These are phyloP conservation scores for Hyppa rectilinea DNA, from an alignment of 2,888 invertebrate species.

Conservation along the genomic window DNA sequence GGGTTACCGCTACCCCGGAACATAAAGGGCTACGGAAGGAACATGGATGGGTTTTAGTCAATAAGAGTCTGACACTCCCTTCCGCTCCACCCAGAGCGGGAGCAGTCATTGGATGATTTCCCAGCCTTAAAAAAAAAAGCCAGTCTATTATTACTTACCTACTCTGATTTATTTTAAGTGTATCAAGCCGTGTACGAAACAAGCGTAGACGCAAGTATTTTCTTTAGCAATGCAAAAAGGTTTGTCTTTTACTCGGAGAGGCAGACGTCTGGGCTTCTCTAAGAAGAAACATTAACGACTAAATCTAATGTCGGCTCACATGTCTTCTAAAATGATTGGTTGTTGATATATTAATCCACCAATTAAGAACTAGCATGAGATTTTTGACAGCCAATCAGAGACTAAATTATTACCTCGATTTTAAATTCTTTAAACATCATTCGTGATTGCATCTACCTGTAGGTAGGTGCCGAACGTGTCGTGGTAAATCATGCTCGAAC, in stretches of 20 bases:
- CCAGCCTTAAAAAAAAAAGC: too few species aligned
- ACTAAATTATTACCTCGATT: background rate
- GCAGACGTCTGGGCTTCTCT: background rate
- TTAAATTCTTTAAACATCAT: background rate
- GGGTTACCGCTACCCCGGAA: too few species aligned
- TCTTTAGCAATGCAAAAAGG: constrained; percentile 7
- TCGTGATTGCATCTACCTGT: constrained; percentile 33
- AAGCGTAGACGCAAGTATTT: background rate
- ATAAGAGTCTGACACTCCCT: too few species aligned
- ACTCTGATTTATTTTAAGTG: background rate
- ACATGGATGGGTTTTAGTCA: too few species aligned
- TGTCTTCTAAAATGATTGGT: background rate
- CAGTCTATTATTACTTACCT: too few species aligned
- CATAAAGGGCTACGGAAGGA: too few species aligned
- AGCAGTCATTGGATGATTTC: too few species aligned
- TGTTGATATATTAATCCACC: background rate
- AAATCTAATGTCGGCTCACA: background rate
- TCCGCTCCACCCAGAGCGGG: too few species aligned
- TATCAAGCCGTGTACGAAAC: background rate
- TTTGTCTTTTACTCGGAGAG: background rate
- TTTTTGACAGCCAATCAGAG: background rate
- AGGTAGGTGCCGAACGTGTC: constrained; percentile 2
- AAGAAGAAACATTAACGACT: background rate
- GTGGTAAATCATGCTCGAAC: constrained; percentile 30
- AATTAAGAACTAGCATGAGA: background rate